These are phyloP conservation scores for Salticus scenicus DNA, from an alignment of 2,888 invertebrate species.

Conservation along the genomic window DNA sequence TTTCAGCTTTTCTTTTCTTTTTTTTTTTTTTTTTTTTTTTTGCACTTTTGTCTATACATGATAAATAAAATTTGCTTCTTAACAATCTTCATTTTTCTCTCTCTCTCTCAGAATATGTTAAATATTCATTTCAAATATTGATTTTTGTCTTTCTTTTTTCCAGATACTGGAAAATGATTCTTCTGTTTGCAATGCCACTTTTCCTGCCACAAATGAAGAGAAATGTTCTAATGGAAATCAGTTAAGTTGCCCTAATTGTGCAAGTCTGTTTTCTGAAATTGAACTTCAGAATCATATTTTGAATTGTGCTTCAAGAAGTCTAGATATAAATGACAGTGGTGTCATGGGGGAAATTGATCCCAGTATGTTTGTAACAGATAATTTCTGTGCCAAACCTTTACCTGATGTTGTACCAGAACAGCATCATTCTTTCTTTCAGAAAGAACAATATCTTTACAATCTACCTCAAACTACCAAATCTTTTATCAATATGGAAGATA, in stretches of 20 bases:
- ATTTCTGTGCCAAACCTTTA: not conserved
- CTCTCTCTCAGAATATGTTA: too few relatives aligned
- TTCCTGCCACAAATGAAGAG: too few relatives aligned
- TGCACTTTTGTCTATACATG: too few relatives aligned
- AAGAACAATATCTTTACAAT: not conserved
- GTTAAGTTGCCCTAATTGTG: too few relatives aligned
- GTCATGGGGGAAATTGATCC: not conserved
- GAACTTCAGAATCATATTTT: not conserved
- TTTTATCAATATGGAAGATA: not conserved
- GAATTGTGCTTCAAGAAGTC: not conserved
- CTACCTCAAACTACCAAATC: not conserved
- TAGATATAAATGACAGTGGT: not conserved
- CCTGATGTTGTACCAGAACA: constrained; percentile 1
- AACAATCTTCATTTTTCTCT: too few relatives aligned
- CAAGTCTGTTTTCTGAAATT: not conserved
- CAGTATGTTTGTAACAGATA: not conserved
- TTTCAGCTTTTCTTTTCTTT: too few relatives aligned
- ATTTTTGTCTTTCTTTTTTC: not conserved
- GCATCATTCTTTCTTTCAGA: not conserved
- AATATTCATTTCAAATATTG: not conserved
- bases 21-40: too few relatives aligned
- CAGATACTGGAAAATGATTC: not conserved
- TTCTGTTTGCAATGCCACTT: too few relatives aligned
- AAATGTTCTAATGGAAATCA: too few relatives aligned
- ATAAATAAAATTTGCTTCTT: too few relatives aligned